Evolutionary conservation across 1,140 invertebrate species (phyloP), one percentile per base, ranked within the genome.

Genomic region (Sycophila sp.): DNA sequence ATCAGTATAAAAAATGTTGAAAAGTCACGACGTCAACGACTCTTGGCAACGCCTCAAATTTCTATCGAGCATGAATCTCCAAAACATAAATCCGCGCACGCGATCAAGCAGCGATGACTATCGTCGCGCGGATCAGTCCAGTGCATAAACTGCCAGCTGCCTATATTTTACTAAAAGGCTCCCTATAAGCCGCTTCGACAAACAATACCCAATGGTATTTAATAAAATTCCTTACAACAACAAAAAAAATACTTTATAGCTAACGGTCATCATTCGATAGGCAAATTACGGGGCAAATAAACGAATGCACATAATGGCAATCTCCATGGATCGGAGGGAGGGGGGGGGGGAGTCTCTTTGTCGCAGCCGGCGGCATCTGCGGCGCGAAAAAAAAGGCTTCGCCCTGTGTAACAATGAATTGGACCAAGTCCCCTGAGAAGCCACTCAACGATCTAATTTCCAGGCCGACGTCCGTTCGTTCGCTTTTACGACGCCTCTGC

Each of bases 11-110:
- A 40, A 17, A 5, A 11, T 17, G 3, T 1, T 69, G 24, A 22
- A 28, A 69, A 69, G 45, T 69, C 49, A 42, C 30, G 36, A 19
- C 24, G 15, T 11, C 11, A n/a, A 22, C 7, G 17, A 17, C 51
- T 34, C 19, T 60, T 68, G 66, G 56, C 66, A 68, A 22, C 42
- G 38, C 56, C 42, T 59, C 66, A 68, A 68, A 51, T 68, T 49
- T 59, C 66, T 42, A 68, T 68, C 42, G 45, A 62, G 53, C 38
- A 7, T 28, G n/a, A 68, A 49, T 36, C 19, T 49, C 65, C 1
- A 15, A 4, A 19, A 49, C 65, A 34, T 68, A 68, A 68, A 68
- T 68, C 55, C 49, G 42, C 10, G 8, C 38, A n/a, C 45, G 36
- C 17, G 24, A n/a, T 19, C n/a, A n/a, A 51, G 7, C 6, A 38